Conservation (phyloP, 2,888 invertebrate genomes). For the Sipha maydis region DNA sequence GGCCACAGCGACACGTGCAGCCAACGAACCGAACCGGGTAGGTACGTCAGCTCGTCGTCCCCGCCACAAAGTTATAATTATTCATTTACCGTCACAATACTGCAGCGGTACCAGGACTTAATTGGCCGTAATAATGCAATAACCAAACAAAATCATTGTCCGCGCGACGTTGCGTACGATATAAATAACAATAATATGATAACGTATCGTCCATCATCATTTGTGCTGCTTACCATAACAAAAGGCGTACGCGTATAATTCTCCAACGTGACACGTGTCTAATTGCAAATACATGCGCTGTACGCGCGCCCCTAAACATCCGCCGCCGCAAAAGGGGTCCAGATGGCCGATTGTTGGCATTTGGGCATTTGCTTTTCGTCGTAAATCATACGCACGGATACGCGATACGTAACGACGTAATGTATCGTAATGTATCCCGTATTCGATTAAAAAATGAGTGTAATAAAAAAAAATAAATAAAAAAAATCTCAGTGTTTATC, state of each 20-base stretch:
- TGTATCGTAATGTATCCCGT: not conserved
- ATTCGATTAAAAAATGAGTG: too few species aligned
- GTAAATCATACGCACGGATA: not conserved
- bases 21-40: too few species aligned
- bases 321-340: conserved; percentile 35
- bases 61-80: not conserved
- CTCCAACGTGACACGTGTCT: conserved; percentile 51
- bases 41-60: too few species aligned
- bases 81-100: conserved; percentile 41
- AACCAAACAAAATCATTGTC: conserved; percentile 44
- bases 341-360: conserved; percentile 31
- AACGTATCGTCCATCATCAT: conserved; percentile 54
- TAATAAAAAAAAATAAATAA: too few species aligned
- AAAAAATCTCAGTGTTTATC: too few species aligned
- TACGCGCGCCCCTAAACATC: conserved; percentile 7
- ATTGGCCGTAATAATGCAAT: conserved; percentile 57
- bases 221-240: conserved; percentile 60
- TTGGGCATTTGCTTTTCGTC: not conserved
- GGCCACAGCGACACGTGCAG: too few species aligned
- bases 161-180: not conserved
- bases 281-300: conserved; percentile 29
- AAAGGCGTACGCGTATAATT: conserved; percentile 25
- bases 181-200: not conserved
- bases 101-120: conserved; percentile 31
- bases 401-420: not conserved